Conservation (phyloP, 2,888 invertebrate genomes). For the Luffia ferchaultella region DNA sequence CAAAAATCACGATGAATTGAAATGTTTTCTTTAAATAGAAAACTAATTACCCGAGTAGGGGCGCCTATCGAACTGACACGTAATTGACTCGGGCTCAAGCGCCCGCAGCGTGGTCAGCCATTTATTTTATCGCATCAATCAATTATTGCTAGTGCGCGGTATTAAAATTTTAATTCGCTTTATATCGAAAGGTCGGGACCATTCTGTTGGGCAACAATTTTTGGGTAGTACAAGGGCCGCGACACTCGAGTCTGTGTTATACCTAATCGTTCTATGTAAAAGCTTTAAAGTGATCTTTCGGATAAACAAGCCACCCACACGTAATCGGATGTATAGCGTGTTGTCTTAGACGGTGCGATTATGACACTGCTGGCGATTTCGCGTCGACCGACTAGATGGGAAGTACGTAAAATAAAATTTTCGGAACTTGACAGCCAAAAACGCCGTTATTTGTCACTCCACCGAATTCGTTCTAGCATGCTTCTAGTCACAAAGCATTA, state of each 20-base stretch:
- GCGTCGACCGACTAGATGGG: too few species aligned
- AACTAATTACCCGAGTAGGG: neutral
- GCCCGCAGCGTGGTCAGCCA: neutral
- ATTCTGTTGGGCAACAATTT: constrained; percentile 35
- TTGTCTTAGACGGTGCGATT: too few species aligned
- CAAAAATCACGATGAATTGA: too few species aligned
- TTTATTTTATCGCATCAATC: constrained; percentile 41
- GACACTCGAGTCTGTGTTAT: too few species aligned
- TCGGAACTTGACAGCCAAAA: neutral
- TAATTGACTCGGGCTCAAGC: neutral
- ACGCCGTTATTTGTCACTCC: neutral
- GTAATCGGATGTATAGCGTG: too few species aligned
- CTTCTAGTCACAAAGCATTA: too few species aligned
- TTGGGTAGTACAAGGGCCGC: constrained; percentile 42
- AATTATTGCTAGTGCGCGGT: constrained; percentile 40
- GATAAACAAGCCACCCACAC: too few species aligned
- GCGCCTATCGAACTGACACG: neutral
- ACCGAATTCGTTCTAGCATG: neutral
- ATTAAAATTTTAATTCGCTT: constrained; percentile 43
- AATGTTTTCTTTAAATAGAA: neutral
- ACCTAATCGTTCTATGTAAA: too few species aligned
- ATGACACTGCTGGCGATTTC: too few species aligned
- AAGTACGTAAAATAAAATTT: too few species aligned
- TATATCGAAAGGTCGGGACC: constrained; percentile 28
- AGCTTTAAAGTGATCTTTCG: too few species aligned